A percentile compares a stretch with the other conserved stretches of the same genome.
phyloP scores from a whole-genome alignment of 1,140 invertebrate species.

The Heliconius hewitsoni region DNA sequence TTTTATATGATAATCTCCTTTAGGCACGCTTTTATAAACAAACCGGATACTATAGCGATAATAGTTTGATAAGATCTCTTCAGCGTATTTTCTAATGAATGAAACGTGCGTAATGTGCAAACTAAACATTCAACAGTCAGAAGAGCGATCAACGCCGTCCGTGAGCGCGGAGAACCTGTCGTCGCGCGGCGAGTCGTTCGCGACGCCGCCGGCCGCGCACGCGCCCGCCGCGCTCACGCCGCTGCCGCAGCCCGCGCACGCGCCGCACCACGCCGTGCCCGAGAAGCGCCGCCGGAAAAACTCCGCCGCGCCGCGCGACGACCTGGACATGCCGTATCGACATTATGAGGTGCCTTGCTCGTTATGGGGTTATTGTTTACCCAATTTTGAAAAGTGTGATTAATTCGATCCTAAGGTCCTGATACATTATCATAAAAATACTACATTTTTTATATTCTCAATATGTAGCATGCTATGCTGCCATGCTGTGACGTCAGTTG shows the following conservation, averaged over 20 bases:
- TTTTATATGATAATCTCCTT: background rate
- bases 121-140: slow-evolving; percentile 52
- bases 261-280: slow-evolving; percentile 49
- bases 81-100: background rate
- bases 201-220: slow-evolving; percentile 67
- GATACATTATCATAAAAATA: too few species aligned
- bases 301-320: slow-evolving; percentile 64
- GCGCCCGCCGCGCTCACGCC: slow-evolving; percentile 53
- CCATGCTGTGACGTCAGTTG: too few species aligned
- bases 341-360: slow-evolving; percentile 68
- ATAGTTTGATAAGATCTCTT: background rate
- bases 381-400: too few species aligned
- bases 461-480: too few species aligned
- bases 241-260: slow-evolving; percentile 50
- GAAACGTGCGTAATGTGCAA: background rate
- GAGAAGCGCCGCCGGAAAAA: slow-evolving; percentile 75
- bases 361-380: background rate
- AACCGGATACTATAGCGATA: background rate
- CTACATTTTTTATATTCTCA: too few species aligned
- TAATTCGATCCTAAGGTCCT: too few species aligned
- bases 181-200: slow-evolving; percentile 65
- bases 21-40: background rate
- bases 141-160: slow-evolving; percentile 74
- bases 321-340: slow-evolving; percentile 62
- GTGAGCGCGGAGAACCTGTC: slow-evolving; percentile 78